Base-by-base conservation (phyloP, 2,113 vertebrate species). In the Bagarius yarrelli region DNA sequence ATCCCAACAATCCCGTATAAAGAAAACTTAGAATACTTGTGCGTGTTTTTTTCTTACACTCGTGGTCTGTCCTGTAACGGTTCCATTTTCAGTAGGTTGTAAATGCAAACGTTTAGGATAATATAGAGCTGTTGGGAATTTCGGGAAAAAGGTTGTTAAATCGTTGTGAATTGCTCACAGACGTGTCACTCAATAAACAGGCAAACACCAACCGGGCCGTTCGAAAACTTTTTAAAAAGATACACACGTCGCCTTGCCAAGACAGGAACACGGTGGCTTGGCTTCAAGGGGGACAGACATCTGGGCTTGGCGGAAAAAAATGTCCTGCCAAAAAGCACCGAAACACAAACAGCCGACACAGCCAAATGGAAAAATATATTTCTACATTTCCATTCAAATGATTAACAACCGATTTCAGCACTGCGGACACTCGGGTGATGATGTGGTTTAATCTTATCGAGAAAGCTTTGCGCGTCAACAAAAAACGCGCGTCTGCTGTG, bases 201-300 rank as follows among this genome's bases (percentile, higher is more conserved):
- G 81, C 64, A 73, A 83, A 71, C 71, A 85, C 64, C 73, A 85
- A 76, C 81, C 50, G 81, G 86, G 81, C 63, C 61, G 40, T 84
- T 85, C 88, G 84, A 83, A 88, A 78, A 83, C 72, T 55, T 18
- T 67, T 47, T n/a, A n/a, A n/a, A 77, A 80, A 85, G 85, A 86
- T 88, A 80, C 72, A 84, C 61, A 85, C 79, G 56, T 87, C 34
- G 85, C 76, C 78, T 86, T 87, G 89, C 88, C 88, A 89, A 86
- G 85, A 85, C 83, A 84, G 77, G 85, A 89, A 88, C 85, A 81
- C 78, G 87, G 78, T 84, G 84, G 87, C 85, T 83, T 83, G 87
- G 78, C 84, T 89, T 89, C 90, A 88, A n/a, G 74, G 81, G 86
- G 91, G 88, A 73, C 91, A 92, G 86, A 87, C 84, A 70, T 85